Conservation (phyloP, 2,113 vertebrate species). For the human region GRCh38 chr4:188703001-188703500, state of each 20-base stretch:
- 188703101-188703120: too few species aligned
- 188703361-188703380: background rate
- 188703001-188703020: too few species aligned
- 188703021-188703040: too few species aligned
- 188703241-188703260: background rate
- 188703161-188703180: background rate
- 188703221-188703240: background rate
- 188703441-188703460: slow-evolving; percentile 33
- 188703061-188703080: too few species aligned
- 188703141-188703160: background rate
- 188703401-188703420: background rate
- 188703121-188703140: too few species aligned
- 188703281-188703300: background rate
- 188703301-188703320: background rate
- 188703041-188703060: too few species aligned
- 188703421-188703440: background rate
- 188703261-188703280: background rate
- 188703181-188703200: background rate
- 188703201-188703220: background rate
- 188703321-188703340: background rate
- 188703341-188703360: background rate
- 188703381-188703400: background rate
- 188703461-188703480: slow-evolving; percentile 52
- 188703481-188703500: slow-evolving; percentile 50
- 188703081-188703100: too few species aligned